Evolutionary conservation across 2,797 vertebrate genomes (phyloP).

Genomic region (Micropoecilia bifurca): DNA sequence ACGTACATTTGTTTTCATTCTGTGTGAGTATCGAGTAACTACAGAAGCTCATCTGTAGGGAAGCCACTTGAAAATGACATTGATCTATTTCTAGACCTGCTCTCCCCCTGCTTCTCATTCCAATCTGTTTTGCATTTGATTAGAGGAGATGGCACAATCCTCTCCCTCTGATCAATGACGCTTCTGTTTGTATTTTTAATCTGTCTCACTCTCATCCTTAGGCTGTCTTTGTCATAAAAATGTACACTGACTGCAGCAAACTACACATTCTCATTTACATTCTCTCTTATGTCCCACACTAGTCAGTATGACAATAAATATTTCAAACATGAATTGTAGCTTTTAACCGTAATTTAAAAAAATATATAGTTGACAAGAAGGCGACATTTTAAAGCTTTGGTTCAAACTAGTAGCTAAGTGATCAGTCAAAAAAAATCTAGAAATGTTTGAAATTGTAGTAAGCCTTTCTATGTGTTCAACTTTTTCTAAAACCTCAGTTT

Average conservation of each 20-base stretch:
- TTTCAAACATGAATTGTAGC: neutral
- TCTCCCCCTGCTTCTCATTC: constrained; percentile 57
- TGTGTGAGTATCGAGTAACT: constrained; percentile 31
- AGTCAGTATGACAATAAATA: constrained; percentile 37
- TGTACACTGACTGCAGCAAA: constrained; percentile 4
- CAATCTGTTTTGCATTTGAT: constrained; percentile 49
- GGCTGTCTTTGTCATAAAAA: neutral
- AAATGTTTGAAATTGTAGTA: neutral
- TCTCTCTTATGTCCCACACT: constrained; percentile 31
- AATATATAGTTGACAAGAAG: neutral
- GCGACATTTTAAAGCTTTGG: neutral
- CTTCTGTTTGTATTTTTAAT: constrained; percentile 6
- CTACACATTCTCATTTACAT: constrained; percentile 14
- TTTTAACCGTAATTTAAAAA: neutral
- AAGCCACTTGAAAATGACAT: constrained; percentile 69
- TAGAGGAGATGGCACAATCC: constrained; percentile 10
- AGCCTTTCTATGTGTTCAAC: neutral
- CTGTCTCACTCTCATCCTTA: neutral
- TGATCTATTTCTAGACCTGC: constrained; percentile 64
- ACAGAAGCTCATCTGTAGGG: constrained; percentile 54
- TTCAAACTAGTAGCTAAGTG: neutral
- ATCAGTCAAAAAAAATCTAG: neutral
- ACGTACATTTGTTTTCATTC: constrained; percentile 13
- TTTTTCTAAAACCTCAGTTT: neutral
- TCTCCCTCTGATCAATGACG: neutral